These are phyloP conservation scores for Gymnothorax reevesii DNA, from an alignment of 2,797 vertebrate genomes.

Conservation along the genomic window DNA sequence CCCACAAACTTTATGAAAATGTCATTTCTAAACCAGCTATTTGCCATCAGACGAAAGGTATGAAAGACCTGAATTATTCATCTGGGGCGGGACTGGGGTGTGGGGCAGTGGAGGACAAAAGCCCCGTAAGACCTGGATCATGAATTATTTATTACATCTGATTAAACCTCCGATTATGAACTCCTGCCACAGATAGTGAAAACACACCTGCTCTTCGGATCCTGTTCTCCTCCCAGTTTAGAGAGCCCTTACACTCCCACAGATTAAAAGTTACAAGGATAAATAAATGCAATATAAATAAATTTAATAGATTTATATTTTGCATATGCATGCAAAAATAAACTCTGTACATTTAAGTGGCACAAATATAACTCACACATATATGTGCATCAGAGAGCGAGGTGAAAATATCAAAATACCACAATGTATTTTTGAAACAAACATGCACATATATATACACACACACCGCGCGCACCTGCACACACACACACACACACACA, in stretches of 20 bases:
- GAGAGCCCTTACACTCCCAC: not conserved
- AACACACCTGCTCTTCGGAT: not conserved
- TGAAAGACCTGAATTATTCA: constrained; percentile 67
- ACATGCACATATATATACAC: not conserved
- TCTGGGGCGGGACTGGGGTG: constrained; percentile 41
- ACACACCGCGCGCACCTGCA: not conserved
- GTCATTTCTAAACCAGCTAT: constrained; percentile 22
- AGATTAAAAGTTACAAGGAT: not conserved
- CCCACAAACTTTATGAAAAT: not conserved
- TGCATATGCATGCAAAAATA: not conserved
- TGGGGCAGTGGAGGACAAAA: constrained; percentile 62
- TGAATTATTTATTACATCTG: constrained; percentile 74
- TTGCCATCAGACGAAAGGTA: constrained; percentile 11
- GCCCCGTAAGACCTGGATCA: constrained; percentile 56
- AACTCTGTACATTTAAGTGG: not conserved
- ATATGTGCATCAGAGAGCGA: too few relatives aligned
- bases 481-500: not conserved
- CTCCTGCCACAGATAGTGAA: constrained; percentile 59
- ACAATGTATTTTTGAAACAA: too few relatives aligned
- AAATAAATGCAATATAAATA: not conserved
- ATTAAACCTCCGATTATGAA: constrained; percentile 76
- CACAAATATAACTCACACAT: too few relatives aligned
- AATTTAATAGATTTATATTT: not conserved
- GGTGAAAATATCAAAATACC: too few relatives aligned
- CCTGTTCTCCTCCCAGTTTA: not conserved